These are phyloP conservation scores for Heliangelus exortis DNA, from an alignment of 2,797 vertebrate species.

Conservation along the genomic window DNA sequence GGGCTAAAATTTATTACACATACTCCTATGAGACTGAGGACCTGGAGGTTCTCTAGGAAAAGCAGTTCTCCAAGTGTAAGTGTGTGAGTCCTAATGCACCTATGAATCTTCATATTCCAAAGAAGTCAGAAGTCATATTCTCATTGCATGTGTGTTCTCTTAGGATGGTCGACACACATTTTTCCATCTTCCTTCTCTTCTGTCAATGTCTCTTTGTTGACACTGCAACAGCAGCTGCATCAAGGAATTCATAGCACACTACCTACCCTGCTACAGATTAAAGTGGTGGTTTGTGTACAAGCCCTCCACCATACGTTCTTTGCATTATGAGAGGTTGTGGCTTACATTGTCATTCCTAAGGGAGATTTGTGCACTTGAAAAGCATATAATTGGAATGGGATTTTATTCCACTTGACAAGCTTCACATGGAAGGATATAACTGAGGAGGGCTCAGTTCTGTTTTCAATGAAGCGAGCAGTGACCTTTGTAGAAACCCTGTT, in stretches of 20 bases:
- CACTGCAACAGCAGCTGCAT: background rate
- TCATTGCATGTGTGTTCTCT: background rate
- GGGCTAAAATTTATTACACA: background rate
- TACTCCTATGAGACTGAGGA: background rate
- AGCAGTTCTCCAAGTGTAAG: background rate
- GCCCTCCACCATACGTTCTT: background rate
- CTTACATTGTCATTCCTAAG: background rate
- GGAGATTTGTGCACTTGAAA: background rate
- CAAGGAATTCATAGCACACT: background rate
- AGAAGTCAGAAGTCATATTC: background rate
- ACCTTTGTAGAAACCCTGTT: background rate
- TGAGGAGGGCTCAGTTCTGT: background rate
- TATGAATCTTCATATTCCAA: background rate
- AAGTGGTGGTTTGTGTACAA: background rate
- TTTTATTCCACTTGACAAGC: background rate
- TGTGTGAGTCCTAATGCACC: fast-evolving
- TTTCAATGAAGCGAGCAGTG: background rate
- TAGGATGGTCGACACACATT: background rate
- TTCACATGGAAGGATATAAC: background rate
- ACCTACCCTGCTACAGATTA: background rate
- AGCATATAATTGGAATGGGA: background rate
- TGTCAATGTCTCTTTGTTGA: background rate
- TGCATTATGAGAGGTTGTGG: background rate
- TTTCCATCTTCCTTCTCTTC: background rate
- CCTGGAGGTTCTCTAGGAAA: background rate